A percentile compares a stretch with the other conserved stretches of the same genome.
phyloP scores from a whole-genome alignment of 2,888 invertebrate species.

The Ornithoptera priamus region DNA sequence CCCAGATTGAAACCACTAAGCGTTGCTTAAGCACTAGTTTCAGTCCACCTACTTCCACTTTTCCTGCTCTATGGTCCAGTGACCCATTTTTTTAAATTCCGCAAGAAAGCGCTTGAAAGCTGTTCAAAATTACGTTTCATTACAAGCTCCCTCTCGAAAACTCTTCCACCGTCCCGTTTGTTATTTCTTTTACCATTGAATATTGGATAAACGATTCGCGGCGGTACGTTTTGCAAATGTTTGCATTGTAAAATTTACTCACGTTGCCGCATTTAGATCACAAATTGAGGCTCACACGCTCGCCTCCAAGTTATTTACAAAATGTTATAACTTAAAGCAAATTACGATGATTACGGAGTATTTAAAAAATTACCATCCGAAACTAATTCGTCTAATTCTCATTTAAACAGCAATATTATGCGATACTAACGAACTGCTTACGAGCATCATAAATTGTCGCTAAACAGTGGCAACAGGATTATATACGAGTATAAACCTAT shows the following conservation, averaged over 20 bases:
- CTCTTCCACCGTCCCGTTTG: background rate
- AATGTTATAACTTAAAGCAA: background rate
- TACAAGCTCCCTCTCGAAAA: background rate
- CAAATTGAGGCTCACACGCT: background rate
- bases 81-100: slow-evolving; percentile 18
- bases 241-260: background rate
- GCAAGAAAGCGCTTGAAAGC: background rate
- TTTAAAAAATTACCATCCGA: background rate
- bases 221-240: background rate
- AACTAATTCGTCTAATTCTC: no score
- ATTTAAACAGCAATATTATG: background rate
- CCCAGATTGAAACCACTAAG: slow-evolving; percentile 2
- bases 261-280: background rate
- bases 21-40: slow-evolving; percentile 9
- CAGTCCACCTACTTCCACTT: slow-evolving; percentile 3
- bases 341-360: background rate
- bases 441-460: background rate
- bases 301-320: background rate
- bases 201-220: background rate
- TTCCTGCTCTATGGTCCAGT: slow-evolving; percentile 15
- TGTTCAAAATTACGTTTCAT: slow-evolving; percentile 8
- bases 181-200: background rate
- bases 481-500: background rate
- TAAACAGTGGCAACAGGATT: background rate
- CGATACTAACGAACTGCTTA: background rate